Evolutionary conservation across 2,113 vertebrate genomes (phyloP).

Genomic region (Nyctibius bracteatus): DNA sequence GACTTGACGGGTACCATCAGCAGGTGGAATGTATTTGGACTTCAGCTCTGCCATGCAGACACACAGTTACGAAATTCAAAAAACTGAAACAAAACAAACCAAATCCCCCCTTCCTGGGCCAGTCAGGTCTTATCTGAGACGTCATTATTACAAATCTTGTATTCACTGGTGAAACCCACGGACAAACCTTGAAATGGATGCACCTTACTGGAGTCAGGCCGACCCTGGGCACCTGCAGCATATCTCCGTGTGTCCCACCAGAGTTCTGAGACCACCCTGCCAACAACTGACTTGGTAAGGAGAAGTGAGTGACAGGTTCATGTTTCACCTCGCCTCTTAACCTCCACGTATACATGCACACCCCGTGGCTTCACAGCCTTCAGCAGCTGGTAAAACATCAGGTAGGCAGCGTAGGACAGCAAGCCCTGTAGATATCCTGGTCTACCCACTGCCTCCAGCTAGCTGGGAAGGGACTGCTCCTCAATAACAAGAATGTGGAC

Average conservation of each 20-base stretch:
- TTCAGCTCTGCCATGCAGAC: neutral
- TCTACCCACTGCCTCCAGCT: neutral
- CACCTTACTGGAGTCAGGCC: neutral
- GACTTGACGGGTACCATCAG: neutral
- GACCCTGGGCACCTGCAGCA: neutral
- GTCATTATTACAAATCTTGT: neutral
- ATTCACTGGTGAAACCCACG: neutral
- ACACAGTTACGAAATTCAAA: neutral
- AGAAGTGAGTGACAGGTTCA: neutral
- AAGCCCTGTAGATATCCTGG: neutral
- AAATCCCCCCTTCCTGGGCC: neutral
- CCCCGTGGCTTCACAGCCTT: neutral
- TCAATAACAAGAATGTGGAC: neutral
- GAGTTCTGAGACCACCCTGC: neutral
- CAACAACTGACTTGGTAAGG: neutral
- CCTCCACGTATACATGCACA: neutral
- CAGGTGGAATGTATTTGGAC: neutral
- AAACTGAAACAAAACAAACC: neutral
- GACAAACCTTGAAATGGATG: neutral
- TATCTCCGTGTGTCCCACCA: fast-evolving
- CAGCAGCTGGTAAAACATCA: neutral
- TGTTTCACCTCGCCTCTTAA: neutral
- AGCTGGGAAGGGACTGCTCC: neutral
- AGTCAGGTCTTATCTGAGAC: neutral
- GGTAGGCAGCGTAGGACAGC: neutral